These are phyloP conservation scores for Pseudococcus jackbeardsleyi DNA, from an alignment of 2,888 invertebrate genomes.

Conservation along the genomic window DNA sequence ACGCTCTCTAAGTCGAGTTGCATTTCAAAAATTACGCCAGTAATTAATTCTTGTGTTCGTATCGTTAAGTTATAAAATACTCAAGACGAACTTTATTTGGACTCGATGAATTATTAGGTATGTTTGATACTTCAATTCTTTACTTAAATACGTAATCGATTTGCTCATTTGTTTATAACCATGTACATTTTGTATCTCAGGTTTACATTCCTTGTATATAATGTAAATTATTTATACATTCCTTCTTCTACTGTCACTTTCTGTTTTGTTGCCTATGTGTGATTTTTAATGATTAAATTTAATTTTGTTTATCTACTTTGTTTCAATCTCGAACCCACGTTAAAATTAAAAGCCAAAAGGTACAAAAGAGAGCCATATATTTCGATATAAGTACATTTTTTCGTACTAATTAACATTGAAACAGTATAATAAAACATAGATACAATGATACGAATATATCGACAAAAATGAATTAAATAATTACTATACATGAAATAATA, in stretches of 20 bases:
- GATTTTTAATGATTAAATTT: constrained; percentile 15
- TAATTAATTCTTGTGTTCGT: constrained; percentile 33
- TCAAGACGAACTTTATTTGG: neutral
- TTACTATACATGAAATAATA: neutral
- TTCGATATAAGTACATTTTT: constrained; percentile 23
- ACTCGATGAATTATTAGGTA: neutral
- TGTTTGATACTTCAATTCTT: neutral
- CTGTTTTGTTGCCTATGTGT: neutral
- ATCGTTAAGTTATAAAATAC: constrained; percentile 37
- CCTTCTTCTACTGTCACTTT: constrained; percentile 41
- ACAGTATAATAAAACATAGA: constrained; percentile 16
- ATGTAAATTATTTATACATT: constrained; percentile 49
- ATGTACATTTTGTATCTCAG: constrained; percentile 44
- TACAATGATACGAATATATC: constrained; percentile 36
- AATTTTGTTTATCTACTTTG: neutral
- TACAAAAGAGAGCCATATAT: constrained; percentile 55
- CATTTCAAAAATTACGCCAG: constrained; percentile 22
- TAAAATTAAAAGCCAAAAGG: neutral
- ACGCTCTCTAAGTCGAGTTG: constrained; percentile 38
- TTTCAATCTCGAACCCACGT: neutral
- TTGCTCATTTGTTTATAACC: constrained; percentile 43
- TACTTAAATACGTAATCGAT: constrained; percentile 35
- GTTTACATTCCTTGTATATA: constrained; percentile 45
- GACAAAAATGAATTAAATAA: constrained; percentile 36
- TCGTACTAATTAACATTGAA: neutral